Conservation (phyloP, 2,888 invertebrate genomes). For the Epiperipatus broadwayi region DNA sequence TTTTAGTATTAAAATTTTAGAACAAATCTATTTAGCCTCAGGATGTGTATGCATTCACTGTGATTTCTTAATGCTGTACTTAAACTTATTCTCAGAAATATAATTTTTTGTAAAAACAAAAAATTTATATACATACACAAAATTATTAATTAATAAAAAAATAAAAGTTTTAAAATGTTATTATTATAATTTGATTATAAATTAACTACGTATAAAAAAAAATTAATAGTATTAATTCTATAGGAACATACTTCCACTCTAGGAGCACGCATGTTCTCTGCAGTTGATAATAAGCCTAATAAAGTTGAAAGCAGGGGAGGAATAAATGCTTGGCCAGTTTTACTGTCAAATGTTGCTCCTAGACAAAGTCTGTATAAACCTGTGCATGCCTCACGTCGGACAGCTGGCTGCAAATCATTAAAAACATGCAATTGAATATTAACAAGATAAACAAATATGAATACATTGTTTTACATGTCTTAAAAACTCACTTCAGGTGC, state of each 20-base stretch:
- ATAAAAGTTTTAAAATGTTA: no score
- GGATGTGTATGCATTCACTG: no score
- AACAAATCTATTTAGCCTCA: no score
- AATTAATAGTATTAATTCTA: no score
- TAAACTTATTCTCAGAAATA: no score
- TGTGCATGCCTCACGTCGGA: conserved; percentile 72
- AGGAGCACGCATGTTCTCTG: conserved; percentile 59
- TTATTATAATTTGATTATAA: no score
- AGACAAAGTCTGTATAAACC: conserved; percentile 72
- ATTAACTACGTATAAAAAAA: no score
- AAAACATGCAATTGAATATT: neutral
- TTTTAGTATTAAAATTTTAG: no score
- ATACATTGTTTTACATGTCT: neutral
- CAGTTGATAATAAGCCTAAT: conserved; percentile 56
- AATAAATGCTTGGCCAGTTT: conserved; percentile 27
- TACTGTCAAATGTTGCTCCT: conserved; percentile 33
- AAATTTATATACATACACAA: no score
- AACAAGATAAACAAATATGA: neutral
- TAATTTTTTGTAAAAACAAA: no score
- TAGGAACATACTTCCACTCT: conserved; percentile 32
- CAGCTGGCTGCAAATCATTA: conserved; percentile 40
- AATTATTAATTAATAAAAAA: no score
- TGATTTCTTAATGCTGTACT: no score
- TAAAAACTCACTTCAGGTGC: conserved; percentile 75
- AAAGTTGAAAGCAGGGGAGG: conserved; percentile 62